Conservation (phyloP, 2,797 vertebrate species). For the Pogoniulus pusillus region DNA sequence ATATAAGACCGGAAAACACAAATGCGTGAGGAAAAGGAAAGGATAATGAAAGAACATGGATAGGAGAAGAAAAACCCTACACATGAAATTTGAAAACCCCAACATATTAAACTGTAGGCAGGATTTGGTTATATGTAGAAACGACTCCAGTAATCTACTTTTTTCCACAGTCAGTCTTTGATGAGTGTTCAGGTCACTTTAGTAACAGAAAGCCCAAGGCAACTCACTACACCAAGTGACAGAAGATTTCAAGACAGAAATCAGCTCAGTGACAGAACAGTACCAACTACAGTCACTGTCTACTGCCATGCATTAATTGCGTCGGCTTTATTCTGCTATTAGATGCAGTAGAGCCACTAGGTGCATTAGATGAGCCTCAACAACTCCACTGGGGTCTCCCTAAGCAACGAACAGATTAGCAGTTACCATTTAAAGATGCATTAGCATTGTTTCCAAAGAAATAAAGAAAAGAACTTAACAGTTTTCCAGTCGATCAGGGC, state of each 20-base stretch:
- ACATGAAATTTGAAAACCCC: background rate
- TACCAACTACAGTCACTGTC: background rate
- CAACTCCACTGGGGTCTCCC: background rate
- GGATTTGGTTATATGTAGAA: background rate
- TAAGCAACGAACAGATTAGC: background rate
- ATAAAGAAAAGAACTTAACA: background rate
- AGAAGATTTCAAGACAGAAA: background rate
- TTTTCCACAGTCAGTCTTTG: background rate
- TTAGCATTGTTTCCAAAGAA: background rate
- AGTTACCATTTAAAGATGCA: background rate
- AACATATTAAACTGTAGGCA: background rate
- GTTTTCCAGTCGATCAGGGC: background rate
- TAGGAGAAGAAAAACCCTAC: background rate
- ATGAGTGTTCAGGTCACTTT: background rate
- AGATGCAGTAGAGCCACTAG: background rate
- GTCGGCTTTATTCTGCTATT: background rate
- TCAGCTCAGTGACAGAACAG: background rate
- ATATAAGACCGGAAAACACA: background rate
- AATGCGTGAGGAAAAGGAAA: background rate
- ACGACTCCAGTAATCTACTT: background rate
- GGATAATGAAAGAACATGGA: background rate
- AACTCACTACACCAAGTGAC: background rate
- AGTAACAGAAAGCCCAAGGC: background rate
- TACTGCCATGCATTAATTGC: background rate
- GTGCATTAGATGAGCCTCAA: background rate